Percentiles rank a stretch among this genome's conserved stretches.
phyloP scores from a whole-genome alignment of 2,797 vertebrate species.

The Steatocranus sp. region DNA sequence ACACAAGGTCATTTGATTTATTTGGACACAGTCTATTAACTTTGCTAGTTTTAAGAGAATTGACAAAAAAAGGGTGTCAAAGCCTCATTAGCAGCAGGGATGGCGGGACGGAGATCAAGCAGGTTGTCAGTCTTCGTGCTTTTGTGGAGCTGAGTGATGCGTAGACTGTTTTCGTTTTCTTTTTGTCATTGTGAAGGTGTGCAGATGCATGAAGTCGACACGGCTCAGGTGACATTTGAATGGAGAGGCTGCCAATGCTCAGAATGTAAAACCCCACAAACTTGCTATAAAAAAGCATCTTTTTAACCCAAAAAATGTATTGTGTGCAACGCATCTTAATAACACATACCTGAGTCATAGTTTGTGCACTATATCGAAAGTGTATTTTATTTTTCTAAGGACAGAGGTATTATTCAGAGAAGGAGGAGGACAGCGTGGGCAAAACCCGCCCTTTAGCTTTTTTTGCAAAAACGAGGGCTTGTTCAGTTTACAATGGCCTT shows the following conservation, averaged over 20 bases:
- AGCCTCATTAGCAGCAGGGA: not conserved
- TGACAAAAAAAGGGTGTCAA: not conserved
- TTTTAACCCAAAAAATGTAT: not conserved
- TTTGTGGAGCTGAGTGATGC: not conserved
- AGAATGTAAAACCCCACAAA: slow-evolving; percentile 35
- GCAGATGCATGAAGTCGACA: not conserved
- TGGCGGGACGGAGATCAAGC: not conserved
- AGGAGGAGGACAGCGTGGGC: not conserved
- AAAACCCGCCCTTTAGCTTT: slow-evolving; percentile 50
- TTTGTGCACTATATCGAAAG: slow-evolving; percentile 28
- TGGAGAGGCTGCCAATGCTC: slow-evolving; percentile 31
- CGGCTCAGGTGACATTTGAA: not conserved
- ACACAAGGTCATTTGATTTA: not conserved
- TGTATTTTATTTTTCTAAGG: slow-evolving; percentile 75
- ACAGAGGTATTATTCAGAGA: slow-evolving; percentile 39
- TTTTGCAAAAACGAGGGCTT: slow-evolving; percentile 69
- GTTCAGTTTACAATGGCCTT: slow-evolving; percentile 76
- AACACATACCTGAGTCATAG: slow-evolving; percentile 28
- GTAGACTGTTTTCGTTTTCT: not conserved
- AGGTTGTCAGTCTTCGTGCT: not conserved
- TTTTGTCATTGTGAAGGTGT: not conserved
- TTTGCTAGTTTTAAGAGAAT: not conserved
- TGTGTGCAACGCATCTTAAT: slow-evolving; percentile 19
- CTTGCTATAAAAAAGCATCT: not conserved
- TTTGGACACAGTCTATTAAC: not conserved